These are phyloP conservation scores for Ephydatia muelleri DNA, from an alignment of 37 sponge, comb jelly and placozoan genomes.

Conservation along the genomic window DNA sequence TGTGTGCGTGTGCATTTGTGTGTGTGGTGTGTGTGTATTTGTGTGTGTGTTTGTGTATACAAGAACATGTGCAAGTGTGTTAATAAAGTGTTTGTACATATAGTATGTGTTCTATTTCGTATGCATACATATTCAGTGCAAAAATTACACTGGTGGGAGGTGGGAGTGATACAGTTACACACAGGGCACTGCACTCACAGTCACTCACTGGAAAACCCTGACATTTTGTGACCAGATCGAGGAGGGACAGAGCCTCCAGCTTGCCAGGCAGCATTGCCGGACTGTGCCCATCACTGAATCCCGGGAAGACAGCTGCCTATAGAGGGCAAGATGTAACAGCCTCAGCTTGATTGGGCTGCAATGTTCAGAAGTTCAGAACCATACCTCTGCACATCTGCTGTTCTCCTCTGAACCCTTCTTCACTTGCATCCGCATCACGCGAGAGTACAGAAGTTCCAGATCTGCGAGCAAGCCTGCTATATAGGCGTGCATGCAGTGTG, in stretches of 20 bases:
- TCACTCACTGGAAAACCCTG: conserved; percentile 31
- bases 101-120: too few species aligned
- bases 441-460: neutral
- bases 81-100: neutral
- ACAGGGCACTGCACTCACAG: neutral
- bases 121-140: neutral
- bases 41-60: too few species aligned
- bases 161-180: neutral
- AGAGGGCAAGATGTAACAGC: neutral
- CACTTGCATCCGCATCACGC: neutral
- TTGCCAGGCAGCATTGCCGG: conserved; percentile 49
- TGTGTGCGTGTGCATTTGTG: too few species aligned
- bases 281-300: neutral
- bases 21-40: too few species aligned
- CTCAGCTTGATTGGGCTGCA: neutral
- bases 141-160: neutral
- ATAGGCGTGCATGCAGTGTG: neutral
- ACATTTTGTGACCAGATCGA: conserved; percentile 57
- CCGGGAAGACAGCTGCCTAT: conserved; percentile 17
- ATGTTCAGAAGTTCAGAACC: neutral
- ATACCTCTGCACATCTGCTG: neutral
- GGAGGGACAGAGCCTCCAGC: conserved; percentile 49
- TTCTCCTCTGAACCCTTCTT: neutral
- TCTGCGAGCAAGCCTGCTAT: conserved; percentile 21
- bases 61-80: too few species aligned